Evolutionary conservation across 2,888 invertebrate species (phyloP), one percentile per base, ranked within the genome.

Genomic region (Gibbula magus): DNA sequence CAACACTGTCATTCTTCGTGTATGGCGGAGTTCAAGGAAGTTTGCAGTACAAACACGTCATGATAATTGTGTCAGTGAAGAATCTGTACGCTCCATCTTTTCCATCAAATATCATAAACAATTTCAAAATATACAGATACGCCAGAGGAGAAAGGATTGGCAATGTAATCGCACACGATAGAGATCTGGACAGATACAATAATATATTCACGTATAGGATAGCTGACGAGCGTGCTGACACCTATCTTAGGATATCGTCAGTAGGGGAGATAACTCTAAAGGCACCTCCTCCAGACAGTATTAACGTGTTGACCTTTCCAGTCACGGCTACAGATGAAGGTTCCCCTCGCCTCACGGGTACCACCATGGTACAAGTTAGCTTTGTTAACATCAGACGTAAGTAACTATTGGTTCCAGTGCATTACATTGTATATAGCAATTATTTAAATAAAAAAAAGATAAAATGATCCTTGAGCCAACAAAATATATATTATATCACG

Each of bases 241-340:
- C 61, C 52, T 78, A 51, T 25, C 51, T 78, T 7, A 45, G 20
- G 53, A 66, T 78, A 7, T 61, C 45, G 10, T 29, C 51, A 25
- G 32, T 83, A 1, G 88, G 88, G 7, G 75, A 84, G 53, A 84
- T 88, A 13, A 83, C 82, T 35, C 79, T 86, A 35, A 81, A 79
- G 0, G 73, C 83, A 4, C 76, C 85, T 45, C 79, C 87, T 0
- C 88, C 88, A 0, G 75, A 51, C 22, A 78, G 75, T 18, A 52
- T 82, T 7, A 80, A 22, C 7, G 70, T 79, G 8, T 45, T 88
- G 10, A 82, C 80, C 18, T 85, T 88, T 61, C 79, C 79, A 18
- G 86, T 89, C 13, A 80, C 81, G n/a, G 89, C 89, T 0, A 83
- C 85, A 35, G 88, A 89, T 78, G 82, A 82, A 2, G 89, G 89